Conservation (phyloP, 2,888 invertebrate species). For the Ochropacha duplaris region DNA sequence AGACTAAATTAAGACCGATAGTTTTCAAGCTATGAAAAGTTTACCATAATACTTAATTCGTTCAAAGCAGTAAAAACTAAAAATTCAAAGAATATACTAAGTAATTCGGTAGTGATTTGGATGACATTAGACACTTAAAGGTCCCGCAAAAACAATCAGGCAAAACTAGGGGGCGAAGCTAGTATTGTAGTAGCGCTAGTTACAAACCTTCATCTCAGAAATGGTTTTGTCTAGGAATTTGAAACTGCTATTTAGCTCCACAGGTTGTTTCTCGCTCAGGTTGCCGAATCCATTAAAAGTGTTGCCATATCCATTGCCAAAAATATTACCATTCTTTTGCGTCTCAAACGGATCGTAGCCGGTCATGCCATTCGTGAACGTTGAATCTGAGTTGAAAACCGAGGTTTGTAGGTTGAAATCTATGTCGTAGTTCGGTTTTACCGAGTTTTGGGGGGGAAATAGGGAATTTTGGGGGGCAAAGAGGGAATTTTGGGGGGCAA, state of each 20-base stretch:
- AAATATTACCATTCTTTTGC: slow-evolving; percentile 83
- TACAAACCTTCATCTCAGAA: slow-evolving; percentile 91
- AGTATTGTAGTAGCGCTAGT: slow-evolving; percentile 13
- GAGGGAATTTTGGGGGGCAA: too few relatives aligned
- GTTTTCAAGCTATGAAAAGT: too few relatives aligned
- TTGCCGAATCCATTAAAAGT: slow-evolving; percentile 75
- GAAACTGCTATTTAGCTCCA: slow-evolving; percentile 83
- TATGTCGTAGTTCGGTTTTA: slow-evolving; percentile 75
- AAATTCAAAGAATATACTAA: too few relatives aligned
- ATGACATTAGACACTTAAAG: too few relatives aligned
- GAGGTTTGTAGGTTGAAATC: slow-evolving; percentile 75
- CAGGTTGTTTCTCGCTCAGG: slow-evolving; percentile 74
- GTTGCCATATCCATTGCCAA: slow-evolving; percentile 66
- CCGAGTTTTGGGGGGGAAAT: slow-evolving; percentile 38
- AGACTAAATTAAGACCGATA: too few relatives aligned
- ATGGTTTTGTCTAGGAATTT: slow-evolving; percentile 91
- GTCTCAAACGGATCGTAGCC: slow-evolving; percentile 93
- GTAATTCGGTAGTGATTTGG: too few relatives aligned
- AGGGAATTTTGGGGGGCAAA: too few relatives aligned
- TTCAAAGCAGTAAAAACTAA: too few relatives aligned
- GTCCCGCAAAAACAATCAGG: too few relatives aligned
- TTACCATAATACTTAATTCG: too few relatives aligned
- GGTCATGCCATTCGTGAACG: slow-evolving; percentile 71
- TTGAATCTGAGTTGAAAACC: slow-evolving; percentile 65
- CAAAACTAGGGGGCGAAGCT: slow-evolving; percentile 1